Evolutionary conservation across 2,888 invertebrate genomes (phyloP).

Genomic region (Chloroclystis v-ata): DNA sequence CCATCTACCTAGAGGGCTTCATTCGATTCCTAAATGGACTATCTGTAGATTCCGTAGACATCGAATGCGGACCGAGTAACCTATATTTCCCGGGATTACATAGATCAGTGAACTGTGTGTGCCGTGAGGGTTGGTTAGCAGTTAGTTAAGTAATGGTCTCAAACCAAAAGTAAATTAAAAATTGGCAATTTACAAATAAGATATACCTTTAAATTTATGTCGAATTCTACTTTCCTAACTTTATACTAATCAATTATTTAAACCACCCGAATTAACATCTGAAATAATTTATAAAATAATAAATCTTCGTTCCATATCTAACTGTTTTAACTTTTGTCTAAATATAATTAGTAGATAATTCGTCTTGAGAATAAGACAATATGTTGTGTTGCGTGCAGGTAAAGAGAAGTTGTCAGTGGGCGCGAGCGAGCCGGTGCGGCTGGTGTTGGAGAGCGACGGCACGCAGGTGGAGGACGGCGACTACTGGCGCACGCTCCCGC

Average conservation of each 20-base stretch:
- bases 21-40: constrained; percentile 25
- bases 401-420: constrained; percentile 94
- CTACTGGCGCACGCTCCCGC: constrained; percentile 95
- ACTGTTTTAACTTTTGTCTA: too few species aligned
- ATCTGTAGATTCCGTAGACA: constrained; percentile 18
- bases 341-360: too few species aligned
- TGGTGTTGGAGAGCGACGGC: constrained; percentile 96
- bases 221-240: too few species aligned
- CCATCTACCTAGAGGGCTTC: constrained; percentile 8
- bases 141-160: too few species aligned
- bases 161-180: too few species aligned
- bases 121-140: constrained; percentile 1
- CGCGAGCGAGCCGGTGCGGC: constrained; percentile 90
- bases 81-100: constrained; percentile 19
- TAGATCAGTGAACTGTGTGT: constrained; percentile 14
- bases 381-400: constrained; percentile 61
- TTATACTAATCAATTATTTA: too few species aligned
- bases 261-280: too few species aligned
- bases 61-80: constrained; percentile 21
- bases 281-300: too few species aligned
- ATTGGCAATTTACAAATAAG: too few species aligned
- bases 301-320: too few species aligned
- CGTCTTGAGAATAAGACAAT: too few species aligned
- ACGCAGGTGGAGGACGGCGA: constrained; percentile 98
- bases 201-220: too few species aligned